Percentiles rank a stretch among this genome's conserved stretches.
Conservation (phyloP, 2,888 invertebrate species). For the Ophion costatus region DNA sequence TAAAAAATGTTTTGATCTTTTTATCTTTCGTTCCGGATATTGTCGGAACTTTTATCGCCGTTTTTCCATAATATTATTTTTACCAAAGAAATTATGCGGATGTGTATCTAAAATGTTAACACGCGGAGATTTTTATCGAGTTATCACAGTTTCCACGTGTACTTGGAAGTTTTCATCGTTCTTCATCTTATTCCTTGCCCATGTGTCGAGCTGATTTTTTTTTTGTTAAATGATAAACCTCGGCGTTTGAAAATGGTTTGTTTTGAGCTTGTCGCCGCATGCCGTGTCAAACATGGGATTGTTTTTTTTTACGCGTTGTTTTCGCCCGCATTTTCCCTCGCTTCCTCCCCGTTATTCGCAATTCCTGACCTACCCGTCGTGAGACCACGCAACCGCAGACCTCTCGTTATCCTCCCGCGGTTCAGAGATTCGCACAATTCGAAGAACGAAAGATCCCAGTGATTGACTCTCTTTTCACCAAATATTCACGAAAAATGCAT, state of each 20-base stretch:
- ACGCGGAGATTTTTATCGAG: neutral
- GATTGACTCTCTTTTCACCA: neutral
- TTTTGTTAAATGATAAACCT: neutral
- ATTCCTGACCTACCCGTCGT: constrained; percentile 52
- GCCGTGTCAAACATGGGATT: neutral
- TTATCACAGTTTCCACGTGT: too few relatives aligned
- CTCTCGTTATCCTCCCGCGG: constrained; percentile 24
- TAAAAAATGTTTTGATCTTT: neutral
- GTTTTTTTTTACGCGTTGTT: constrained; percentile 30
- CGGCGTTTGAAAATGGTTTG: neutral
- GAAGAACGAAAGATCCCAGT: neutral
- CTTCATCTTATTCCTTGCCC: neutral
- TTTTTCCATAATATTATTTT: neutral
- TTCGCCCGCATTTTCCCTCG: constrained; percentile 9
- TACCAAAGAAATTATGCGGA: neutral
- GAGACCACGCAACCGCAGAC: constrained; percentile 38
- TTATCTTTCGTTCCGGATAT: neutral
- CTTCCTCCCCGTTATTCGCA: constrained; percentile 31
- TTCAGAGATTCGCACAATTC: constrained; percentile 20
- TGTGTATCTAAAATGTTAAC: neutral
- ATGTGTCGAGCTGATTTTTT: neutral
- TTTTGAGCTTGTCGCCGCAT: neutral
- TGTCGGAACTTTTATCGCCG: neutral
- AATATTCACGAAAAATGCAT: neutral
- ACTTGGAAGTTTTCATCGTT: neutral